Evolutionary conservation across 2,797 vertebrate species (phyloP), one percentile per base, ranked within the genome.

Genomic region (Amniataba percoides): DNA sequence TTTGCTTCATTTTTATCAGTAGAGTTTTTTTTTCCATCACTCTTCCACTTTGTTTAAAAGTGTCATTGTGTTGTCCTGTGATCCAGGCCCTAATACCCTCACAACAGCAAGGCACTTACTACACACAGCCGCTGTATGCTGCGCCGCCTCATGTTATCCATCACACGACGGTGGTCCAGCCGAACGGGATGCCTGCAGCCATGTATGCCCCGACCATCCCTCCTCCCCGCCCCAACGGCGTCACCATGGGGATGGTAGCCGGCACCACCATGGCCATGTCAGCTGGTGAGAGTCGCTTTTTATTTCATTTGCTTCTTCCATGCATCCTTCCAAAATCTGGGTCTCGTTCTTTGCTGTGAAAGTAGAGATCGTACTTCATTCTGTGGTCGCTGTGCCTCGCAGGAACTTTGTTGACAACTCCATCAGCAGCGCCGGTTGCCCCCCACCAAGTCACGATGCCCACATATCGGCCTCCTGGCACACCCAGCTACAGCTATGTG

Each of bases 241-340:
- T 99, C 43, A 90, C 98, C 80, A 97, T 99, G 98, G 98, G 98
- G 55, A 98, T 99, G 97, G 97, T 99, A 80, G 97, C 98, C 57
- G 98, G 98, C 90, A 98, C 97, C 65, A 99, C 97, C 7, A 99
- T 99, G 98, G 98, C 98, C 86, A 99, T 99, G 98, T 99, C 98
- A 72, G 98, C 98, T 90, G 98, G 98, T 99, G 90, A 82, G 95
- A 15, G 23, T 11, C 2, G 0, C 2, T 31, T 57, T 69, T 27
- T 12, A 16, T 62, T 36, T 43, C 27, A 12, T 73, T 73, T 27
- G 14, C 9, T 39, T 59, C 43, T 21, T 11, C 6, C 23, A 0
- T 3, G 15, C n/a, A 12, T 1, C 7, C 12, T 36, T 0, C 7
- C 15, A 55, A 46, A 46, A 48, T 55, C 13, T 62, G 7, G 15